A percentile compares a stretch with the other conserved stretches of the same genome.
These are phyloP conservation scores for Apolygus lucorum DNA, from an alignment of 1,140 invertebrate genomes.

Conservation along the genomic window DNA sequence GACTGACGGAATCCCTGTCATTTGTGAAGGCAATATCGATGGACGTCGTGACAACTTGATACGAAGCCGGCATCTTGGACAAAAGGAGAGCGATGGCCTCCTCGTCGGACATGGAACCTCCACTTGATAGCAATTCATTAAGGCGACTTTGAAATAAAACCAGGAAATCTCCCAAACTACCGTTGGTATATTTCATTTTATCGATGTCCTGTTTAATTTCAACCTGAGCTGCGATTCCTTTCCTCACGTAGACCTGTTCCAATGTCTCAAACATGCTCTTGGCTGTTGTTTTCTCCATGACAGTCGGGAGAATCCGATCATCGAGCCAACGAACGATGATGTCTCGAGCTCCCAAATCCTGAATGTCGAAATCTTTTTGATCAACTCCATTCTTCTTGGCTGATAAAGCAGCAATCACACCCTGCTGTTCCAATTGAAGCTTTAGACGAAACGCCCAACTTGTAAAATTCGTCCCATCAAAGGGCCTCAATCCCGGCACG, in stretches of 20 bases:
- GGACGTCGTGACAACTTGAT: slow-evolving; percentile 6
- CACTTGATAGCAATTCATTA: neutral
- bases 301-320: neutral
- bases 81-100: slow-evolving; percentile 11
- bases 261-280: slow-evolving; percentile 11
- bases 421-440: slow-evolving; percentile 8
- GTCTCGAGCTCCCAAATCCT: slow-evolving; percentile 1
- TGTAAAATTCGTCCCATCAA: slow-evolving; percentile 2
- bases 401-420: neutral
- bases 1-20: neutral
- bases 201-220: slow-evolving; percentile 4
- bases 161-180: slow-evolving; percentile 11
- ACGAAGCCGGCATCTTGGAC: neutral
- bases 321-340: slow-evolving; percentile 9
- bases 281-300: slow-evolving; percentile 3
- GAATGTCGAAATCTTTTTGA: neutral
- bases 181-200: slow-evolving; percentile 3
- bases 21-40: neutral
- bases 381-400: neutral
- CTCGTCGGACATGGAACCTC: neutral
- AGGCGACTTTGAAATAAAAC: slow-evolving; percentile 4
- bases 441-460: slow-evolving; percentile 5
- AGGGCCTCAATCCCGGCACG: slow-evolving; percentile 2
- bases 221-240: slow-evolving; percentile 2
- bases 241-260: slow-evolving; percentile 12